Conservation (phyloP, 2,113 vertebrate genomes). For the Lophius piscatorius region DNA sequence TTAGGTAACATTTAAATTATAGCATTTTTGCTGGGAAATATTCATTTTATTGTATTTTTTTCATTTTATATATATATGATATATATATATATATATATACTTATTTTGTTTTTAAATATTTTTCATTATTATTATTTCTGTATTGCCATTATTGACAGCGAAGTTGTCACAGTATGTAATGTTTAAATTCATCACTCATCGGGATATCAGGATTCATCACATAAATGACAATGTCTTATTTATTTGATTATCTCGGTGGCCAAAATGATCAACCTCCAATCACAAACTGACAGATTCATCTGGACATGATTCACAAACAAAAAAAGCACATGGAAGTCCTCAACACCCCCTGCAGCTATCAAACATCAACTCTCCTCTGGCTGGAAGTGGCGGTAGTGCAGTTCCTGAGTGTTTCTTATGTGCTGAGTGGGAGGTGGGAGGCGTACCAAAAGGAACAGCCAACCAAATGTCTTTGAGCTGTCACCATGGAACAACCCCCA, state of each 20-base stretch:
- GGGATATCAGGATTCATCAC: too few relatives aligned
- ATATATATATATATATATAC: too few relatives aligned
- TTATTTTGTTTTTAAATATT: too few relatives aligned
- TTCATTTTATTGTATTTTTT: too few relatives aligned
- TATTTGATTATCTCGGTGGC: conserved; percentile 71
- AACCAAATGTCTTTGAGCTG: conserved; percentile 70
- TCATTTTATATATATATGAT: too few relatives aligned
- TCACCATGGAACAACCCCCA: conserved; percentile 47
- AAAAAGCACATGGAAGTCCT: conserved; percentile 46
- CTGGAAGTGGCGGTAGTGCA: conserved; percentile 17
- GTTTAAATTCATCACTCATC: too few relatives aligned
- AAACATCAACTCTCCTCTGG: conserved; percentile 44
- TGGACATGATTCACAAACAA: conserved; percentile 49
- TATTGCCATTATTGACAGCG: too few relatives aligned
- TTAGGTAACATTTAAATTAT: too few relatives aligned
- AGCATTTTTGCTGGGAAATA: too few relatives aligned
- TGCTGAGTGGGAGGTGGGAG: conserved; percentile 1
- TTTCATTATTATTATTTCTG: too few relatives aligned
- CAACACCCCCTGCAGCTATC: conserved; percentile 60
- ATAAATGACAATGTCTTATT: too few relatives aligned
- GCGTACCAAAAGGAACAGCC: conserved; percentile 51
- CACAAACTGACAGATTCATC: conserved; percentile 76
- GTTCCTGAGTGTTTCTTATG: conserved; percentile 19
- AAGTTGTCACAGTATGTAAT: too few relatives aligned
- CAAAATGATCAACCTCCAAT: conserved; percentile 73